phyloP scores from a whole-genome alignment of 2,888 invertebrate genomes.

The Athrips mouffetella region DNA sequence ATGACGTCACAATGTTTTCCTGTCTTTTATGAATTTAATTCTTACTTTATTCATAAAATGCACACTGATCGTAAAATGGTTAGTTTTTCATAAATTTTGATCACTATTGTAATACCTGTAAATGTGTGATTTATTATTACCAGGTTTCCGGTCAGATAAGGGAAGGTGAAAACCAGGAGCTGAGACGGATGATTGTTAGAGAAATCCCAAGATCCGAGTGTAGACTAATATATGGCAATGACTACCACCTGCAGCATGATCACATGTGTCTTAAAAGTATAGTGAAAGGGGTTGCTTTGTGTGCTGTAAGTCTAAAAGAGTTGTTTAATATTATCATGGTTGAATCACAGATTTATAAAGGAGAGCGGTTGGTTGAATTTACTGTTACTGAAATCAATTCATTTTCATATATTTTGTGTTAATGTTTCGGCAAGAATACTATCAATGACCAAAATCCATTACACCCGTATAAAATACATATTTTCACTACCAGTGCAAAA shows the following conservation, averaged over 20 bases:
- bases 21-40: too few relatives aligned
- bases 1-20: too few relatives aligned
- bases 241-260: constrained; percentile 64
- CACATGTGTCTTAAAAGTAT: constrained; percentile 62
- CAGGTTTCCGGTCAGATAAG: constrained; percentile 65
- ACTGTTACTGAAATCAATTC: too few relatives aligned
- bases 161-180: constrained; percentile 66
- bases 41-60: too few relatives aligned
- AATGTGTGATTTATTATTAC: background rate
- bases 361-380: too few relatives aligned
- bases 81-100: background rate
- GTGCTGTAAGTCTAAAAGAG: constrained; percentile 49
- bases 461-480: too few relatives aligned
- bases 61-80: background rate
- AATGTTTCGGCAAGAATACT: too few relatives aligned
- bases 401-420: too few relatives aligned
- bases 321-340: too few relatives aligned
- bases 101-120: background rate
- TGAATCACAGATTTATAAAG: too few relatives aligned
- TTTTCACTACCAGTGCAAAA: too few relatives aligned
- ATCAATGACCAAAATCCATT: too few relatives aligned
- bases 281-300: constrained; percentile 60
- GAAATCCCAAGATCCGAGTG: constrained; percentile 51
- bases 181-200: constrained; percentile 63
- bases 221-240: constrained; percentile 57